A percentile compares a stretch with the other conserved stretches of the same genome.
Conservation (phyloP, 2,797 vertebrate genomes). For the Pseudochromis fuscus region DNA sequence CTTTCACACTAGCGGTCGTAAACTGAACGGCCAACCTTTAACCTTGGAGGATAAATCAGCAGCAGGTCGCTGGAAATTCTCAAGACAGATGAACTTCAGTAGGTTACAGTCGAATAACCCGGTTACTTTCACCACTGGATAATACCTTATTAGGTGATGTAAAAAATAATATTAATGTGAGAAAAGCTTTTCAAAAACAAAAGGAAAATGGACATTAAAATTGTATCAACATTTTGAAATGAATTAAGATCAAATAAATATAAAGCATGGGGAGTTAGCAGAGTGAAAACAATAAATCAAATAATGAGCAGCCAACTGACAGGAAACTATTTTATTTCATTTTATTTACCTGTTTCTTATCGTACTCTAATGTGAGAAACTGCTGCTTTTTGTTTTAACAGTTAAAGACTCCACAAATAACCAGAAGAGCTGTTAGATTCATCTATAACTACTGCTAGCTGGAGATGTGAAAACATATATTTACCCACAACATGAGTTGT, state of each 20-base stretch:
- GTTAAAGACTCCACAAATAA: not conserved
- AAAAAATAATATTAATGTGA: not conserved
- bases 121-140: not conserved
- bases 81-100: not conserved
- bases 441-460: not conserved
- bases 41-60: slow-evolving; percentile 57
- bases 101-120: slow-evolving; percentile 14
- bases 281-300: not conserved
- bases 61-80: slow-evolving; percentile 16
- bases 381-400: not conserved
- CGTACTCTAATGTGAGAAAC: too few species aligned
- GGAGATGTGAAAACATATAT: not conserved
- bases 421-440: not conserved
- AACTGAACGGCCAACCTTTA: slow-evolving; percentile 65
- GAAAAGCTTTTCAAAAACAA: not conserved
- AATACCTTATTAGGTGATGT: not conserved
- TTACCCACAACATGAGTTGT: not conserved
- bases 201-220: not conserved
- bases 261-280: too few species aligned
- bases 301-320: not conserved
- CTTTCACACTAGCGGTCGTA: slow-evolving; percentile 60
- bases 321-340: too few species aligned
- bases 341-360: too few species aligned
- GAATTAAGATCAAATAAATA: not conserved
- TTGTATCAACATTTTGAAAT: not conserved